Percentiles rank a stretch among this genome's conserved stretches.
Conservation (phyloP, 2,113 vertebrate species). For the Pachyramphus minor region DNA sequence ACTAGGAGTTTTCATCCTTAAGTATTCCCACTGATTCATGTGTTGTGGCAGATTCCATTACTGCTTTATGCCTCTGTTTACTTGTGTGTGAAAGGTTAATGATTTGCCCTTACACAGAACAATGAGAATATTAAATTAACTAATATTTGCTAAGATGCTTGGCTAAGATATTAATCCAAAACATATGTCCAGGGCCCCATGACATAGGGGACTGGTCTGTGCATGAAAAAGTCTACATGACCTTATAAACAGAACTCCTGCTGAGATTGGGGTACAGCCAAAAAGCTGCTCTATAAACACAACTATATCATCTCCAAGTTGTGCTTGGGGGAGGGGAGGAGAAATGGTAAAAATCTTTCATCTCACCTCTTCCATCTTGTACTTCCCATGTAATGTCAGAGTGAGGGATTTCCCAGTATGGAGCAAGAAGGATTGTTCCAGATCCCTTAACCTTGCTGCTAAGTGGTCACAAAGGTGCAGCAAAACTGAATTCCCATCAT, state of each 20-base stretch:
- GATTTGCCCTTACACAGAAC: background rate
- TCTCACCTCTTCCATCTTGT: background rate
- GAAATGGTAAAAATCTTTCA: background rate
- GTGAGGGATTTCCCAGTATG: background rate
- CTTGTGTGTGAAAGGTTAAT: background rate
- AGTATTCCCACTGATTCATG: background rate
- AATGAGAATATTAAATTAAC: background rate
- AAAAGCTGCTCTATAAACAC: background rate
- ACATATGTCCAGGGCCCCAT: background rate
- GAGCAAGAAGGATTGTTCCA: background rate
- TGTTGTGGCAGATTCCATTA: background rate
- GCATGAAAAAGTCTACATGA: background rate
- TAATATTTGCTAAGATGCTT: background rate
- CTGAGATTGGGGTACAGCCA: background rate
- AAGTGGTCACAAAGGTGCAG: background rate
- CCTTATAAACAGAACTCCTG: background rate
- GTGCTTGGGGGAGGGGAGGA: accelerated
- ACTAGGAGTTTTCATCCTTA: background rate
- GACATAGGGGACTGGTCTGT: background rate
- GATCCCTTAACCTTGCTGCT: background rate
- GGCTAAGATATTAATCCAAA: background rate
- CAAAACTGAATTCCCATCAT: background rate
- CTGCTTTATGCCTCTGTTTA: background rate
- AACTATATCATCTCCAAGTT: background rate
- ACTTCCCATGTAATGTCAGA: background rate